Evolutionary conservation across 2,888 invertebrate genomes (phyloP).

Genomic region (Lumbricus terrestris): DNA sequence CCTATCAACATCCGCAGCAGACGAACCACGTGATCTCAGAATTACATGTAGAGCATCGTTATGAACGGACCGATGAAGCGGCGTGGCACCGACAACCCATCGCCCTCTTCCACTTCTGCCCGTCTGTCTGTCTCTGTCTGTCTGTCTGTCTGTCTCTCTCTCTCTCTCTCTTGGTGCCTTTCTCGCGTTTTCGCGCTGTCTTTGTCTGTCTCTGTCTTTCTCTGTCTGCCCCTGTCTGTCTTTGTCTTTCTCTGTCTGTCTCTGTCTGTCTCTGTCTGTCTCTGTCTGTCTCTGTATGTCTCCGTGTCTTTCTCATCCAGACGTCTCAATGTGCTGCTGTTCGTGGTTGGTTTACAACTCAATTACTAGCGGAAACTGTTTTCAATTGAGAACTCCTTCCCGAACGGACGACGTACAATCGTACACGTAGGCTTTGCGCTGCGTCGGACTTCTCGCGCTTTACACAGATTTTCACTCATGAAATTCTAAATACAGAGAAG

Average conservation of each 20-base stretch:
- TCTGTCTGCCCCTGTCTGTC: background rate
- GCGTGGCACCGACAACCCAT: background rate
- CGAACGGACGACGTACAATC: background rate
- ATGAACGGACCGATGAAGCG: too few species aligned
- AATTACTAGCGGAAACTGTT: background rate
- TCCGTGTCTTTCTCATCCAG: background rate
- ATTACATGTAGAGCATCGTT: too few species aligned
- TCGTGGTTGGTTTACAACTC: background rate
- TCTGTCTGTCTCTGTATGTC: background rate
- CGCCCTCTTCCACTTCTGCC: background rate
- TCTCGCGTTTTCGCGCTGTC: background rate
- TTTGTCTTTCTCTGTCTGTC: background rate
- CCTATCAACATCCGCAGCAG: background rate
- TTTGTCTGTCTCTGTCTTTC: too few species aligned
- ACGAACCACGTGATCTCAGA: background rate
- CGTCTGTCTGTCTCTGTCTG: background rate
- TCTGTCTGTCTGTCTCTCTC: background rate
- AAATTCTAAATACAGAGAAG: too few species aligned
- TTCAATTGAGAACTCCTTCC: background rate
- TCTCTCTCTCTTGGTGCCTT: background rate
- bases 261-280: too few species aligned
- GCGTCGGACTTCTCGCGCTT: too few species aligned
- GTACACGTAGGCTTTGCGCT: too few species aligned
- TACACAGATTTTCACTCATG: too few species aligned
- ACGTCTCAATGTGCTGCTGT: background rate